These are phyloP conservation scores for Mycetomoellerius zeteki DNA, from an alignment of 1,140 invertebrate genomes.

Conservation along the genomic window DNA sequence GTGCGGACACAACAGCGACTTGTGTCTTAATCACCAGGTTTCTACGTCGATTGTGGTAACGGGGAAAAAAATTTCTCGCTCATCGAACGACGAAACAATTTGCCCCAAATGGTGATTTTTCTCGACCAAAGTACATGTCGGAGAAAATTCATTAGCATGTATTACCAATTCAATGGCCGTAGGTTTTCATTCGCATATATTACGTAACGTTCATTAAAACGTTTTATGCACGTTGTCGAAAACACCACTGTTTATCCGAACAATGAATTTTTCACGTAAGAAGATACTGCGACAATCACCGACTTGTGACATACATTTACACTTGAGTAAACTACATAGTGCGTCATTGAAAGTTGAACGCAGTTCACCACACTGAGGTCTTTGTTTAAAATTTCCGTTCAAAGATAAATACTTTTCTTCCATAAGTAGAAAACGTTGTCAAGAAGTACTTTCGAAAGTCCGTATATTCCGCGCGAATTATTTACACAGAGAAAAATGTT, in stretches of 20 bases:
- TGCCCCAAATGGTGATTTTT: conserved; percentile 28
- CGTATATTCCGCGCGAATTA: conserved; percentile 13
- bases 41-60: conserved; percentile 20
- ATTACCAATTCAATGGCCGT: conserved; percentile 28
- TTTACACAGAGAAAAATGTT: background rate
- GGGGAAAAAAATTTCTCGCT: conserved; percentile 18
- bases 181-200: conserved; percentile 16
- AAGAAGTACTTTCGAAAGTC: conserved; percentile 23
- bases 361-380: background rate
- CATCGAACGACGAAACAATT: conserved; percentile 48
- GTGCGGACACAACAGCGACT: background rate
- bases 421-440: conserved; percentile 27
- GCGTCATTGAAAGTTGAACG: conserved; percentile 12
- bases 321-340: background rate
- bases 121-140: background rate
- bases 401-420: conserved; percentile 22
- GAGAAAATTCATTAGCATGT: conserved; percentile 36
- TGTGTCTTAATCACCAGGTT: conserved; percentile 42
- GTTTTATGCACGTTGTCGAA: background rate
- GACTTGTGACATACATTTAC: conserved; percentile 28
- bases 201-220: conserved; percentile 22
- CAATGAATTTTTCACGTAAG: conserved; percentile 31
- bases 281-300: background rate
- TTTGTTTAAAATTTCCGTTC: conserved; percentile 33
- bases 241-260: background rate